Evolutionary conservation across 2,797 vertebrate genomes (phyloP).

Genomic region (Enteromius fasciolatus): DNA sequence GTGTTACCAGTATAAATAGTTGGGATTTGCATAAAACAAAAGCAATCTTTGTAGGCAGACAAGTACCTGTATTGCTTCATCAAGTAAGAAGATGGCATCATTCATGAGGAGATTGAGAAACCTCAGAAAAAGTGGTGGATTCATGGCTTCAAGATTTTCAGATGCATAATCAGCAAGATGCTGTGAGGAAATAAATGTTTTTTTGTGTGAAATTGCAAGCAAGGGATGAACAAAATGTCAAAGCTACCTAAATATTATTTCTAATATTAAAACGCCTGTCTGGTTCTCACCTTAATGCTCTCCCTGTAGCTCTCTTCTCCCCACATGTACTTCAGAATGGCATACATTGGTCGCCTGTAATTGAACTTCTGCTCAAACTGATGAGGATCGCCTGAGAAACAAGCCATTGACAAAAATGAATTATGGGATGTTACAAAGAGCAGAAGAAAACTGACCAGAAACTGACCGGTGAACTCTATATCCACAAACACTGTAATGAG

Average conservation of each 20-base stretch:
- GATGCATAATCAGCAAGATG: constrained; percentile 91
- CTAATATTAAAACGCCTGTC: not conserved
- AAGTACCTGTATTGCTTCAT: constrained; percentile 96
- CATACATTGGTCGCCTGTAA: constrained; percentile 98
- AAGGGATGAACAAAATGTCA: not conserved
- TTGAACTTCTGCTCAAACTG: constrained; percentile 99
- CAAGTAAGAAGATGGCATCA: constrained; percentile 93
- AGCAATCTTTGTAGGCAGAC: not conserved
- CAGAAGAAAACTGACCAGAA: not conserved
- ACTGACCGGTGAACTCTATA: constrained; percentile 95
- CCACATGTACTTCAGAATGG: constrained; percentile 98
- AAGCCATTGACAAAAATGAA: constrained; percentile 22
- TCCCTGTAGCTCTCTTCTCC: constrained; percentile 87
- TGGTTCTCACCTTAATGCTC: constrained; percentile 88
- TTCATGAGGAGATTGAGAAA: constrained; percentile 98
- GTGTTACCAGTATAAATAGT: not conserved
- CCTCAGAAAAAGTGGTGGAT: constrained; percentile 92
- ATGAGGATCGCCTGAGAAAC: constrained; percentile 90
- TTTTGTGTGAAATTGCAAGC: not conserved
- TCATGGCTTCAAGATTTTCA: constrained; percentile 96
- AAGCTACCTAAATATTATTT: not conserved
- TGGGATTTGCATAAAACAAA: not conserved
- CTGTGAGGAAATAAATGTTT: constrained; percentile 67
- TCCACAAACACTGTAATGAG: constrained; percentile 98
- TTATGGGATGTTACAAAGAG: not conserved